A percentile compares a stretch with the other conserved stretches of the same genome.
phyloP scores from a whole-genome alignment of 2,113 vertebrate genomes.

The Podiceps cristatus region DNA sequence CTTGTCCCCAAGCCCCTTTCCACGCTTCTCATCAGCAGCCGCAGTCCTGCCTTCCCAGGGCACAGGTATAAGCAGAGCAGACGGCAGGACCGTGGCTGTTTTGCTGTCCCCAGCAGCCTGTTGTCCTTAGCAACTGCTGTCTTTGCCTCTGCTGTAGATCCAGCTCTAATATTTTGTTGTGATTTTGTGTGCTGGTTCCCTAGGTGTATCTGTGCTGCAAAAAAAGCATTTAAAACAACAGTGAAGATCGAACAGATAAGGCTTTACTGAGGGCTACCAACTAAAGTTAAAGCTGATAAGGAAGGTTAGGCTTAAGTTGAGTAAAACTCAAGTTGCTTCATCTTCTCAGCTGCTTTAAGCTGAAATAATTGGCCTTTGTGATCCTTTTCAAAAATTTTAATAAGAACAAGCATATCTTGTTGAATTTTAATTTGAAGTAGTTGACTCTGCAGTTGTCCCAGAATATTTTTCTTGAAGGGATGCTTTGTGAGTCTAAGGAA shows the following conservation, averaged over 20 bases:
- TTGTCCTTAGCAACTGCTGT: background rate
- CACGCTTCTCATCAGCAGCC: background rate
- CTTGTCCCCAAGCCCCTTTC: background rate
- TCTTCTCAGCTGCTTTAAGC: background rate
- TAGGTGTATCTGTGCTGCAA: background rate
- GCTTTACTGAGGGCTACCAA: background rate
- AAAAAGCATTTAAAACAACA: background rate
- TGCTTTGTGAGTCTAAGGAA: background rate
- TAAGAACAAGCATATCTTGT: background rate
- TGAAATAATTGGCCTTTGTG: background rate
- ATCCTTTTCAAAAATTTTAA: background rate
- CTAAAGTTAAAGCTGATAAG: background rate
- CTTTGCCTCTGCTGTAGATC: background rate
- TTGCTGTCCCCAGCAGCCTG: background rate
- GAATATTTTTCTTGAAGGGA: background rate
- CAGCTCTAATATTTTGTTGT: background rate
- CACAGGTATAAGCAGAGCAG: background rate
- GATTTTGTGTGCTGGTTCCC: background rate
- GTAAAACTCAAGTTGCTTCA: background rate
- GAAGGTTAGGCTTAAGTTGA: background rate
- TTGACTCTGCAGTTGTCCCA: background rate
- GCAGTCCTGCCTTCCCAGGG: background rate
- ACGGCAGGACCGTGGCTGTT: background rate
- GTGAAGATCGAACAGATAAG: background rate
- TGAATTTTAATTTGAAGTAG: background rate